phyloP scores from a whole-genome alignment of 2,797 vertebrate genomes.

The Sebastes nivosus region DNA sequence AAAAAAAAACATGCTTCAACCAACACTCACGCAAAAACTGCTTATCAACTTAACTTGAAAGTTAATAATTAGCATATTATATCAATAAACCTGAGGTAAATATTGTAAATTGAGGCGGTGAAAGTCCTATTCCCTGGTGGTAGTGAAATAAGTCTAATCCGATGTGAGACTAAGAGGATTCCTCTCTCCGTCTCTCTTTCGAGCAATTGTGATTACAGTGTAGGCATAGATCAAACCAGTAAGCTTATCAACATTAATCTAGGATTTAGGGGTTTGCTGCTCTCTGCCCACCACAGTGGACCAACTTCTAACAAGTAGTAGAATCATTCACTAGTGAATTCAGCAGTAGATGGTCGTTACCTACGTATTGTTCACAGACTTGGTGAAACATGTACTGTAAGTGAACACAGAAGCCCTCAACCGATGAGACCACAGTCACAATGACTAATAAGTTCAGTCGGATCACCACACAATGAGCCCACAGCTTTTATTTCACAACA shows the following conservation, averaged over 20 bases:
- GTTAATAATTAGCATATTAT: constrained; percentile 11
- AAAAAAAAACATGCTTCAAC: not conserved
- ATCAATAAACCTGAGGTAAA: constrained; percentile 32
- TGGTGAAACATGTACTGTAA: not conserved
- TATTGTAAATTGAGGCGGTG: constrained; percentile 9
- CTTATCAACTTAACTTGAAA: not conserved
- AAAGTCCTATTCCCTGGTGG: constrained; percentile 32
- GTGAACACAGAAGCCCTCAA: constrained; percentile 3
- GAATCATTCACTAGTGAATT: constrained; percentile 26
- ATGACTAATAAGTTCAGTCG: not conserved
- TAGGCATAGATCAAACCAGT: constrained; percentile 33
- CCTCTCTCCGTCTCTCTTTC: constrained; percentile 29
- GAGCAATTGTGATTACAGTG: constrained; percentile 50
- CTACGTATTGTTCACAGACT: not conserved
- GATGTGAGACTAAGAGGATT: constrained; percentile 64
- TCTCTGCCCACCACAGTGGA: constrained; percentile 4
- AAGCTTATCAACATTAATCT: constrained; percentile 32
- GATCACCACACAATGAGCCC: not conserved
- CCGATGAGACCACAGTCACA: constrained; percentile 24
- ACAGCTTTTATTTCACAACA: constrained; percentile 1
- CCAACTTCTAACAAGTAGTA: constrained; percentile 1
- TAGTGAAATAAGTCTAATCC: constrained; percentile 57
- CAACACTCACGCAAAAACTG: not conserved
- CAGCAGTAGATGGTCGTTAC: not conserved
- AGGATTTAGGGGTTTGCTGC: constrained; percentile 12